phyloP scores from a whole-genome alignment of 2,888 invertebrate genomes.

The Standfussiana lucernea region DNA sequence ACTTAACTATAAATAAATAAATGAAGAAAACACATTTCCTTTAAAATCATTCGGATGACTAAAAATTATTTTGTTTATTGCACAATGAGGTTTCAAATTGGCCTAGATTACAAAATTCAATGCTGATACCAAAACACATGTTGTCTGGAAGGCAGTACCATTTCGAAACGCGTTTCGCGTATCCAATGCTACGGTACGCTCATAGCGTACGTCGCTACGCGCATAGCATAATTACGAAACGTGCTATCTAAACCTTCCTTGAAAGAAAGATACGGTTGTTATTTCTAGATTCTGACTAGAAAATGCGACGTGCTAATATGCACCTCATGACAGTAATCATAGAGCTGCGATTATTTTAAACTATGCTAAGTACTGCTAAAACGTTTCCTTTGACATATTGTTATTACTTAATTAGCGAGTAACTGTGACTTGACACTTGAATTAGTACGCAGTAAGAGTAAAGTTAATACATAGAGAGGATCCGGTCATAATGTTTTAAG shows the following conservation, averaged over 20 bases:
- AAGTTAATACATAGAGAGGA: background rate
- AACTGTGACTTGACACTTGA: background rate
- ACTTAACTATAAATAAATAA: too few relatives aligned
- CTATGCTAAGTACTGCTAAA: background rate
- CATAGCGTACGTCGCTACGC: background rate
- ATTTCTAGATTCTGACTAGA: background rate
- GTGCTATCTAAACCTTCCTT: background rate
- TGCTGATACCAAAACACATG: background rate
- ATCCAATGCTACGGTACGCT: background rate
- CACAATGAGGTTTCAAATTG: too few relatives aligned
- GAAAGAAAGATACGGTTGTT: background rate
- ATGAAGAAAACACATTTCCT: too few relatives aligned
- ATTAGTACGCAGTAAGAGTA: background rate
- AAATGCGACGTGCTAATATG: background rate
- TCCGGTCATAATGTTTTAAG: background rate
- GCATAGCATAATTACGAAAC: constrained; percentile 22
- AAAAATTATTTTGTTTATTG: too few relatives aligned
- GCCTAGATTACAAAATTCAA: background rate
- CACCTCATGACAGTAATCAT: background rate
- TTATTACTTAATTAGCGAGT: background rate
- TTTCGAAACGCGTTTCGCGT: background rate
- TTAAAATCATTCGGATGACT: too few relatives aligned
- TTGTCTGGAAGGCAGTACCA: background rate
- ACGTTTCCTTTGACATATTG: background rate
- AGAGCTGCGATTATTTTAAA: background rate